Conservation (phyloP, 2,797 vertebrate species). For the Ptychadena robeensis region DNA sequence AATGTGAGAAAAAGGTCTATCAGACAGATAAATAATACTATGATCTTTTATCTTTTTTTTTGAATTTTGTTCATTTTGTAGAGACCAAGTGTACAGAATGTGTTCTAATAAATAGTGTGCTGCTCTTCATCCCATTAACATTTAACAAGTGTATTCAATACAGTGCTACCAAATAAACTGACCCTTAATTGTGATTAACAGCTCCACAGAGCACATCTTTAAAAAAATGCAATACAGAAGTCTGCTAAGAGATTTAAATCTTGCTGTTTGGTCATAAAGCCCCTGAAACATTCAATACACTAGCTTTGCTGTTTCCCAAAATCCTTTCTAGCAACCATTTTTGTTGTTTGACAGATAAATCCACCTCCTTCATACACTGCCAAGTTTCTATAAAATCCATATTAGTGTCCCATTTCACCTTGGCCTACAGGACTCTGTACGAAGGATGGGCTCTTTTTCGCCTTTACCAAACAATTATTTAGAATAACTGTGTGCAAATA, state of each 20-base stretch:
- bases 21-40: too few species aligned
- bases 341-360: conserved; percentile 10
- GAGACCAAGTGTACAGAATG: neutral
- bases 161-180: conserved; percentile 5
- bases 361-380: neutral
- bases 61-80: neutral
- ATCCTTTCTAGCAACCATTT: neutral
- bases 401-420: neutral
- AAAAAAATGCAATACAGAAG: neutral
- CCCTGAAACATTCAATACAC: neutral
- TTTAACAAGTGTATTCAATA: conserved; percentile 18
- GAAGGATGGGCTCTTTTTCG: neutral
- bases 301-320: neutral
- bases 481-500: neutral
- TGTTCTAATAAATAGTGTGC: neutral
- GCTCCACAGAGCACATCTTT: neutral
- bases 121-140: conserved; percentile 20
- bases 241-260: neutral
- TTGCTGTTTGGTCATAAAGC: neutral
- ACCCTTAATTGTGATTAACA: conserved; percentile 25
- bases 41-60: neutral
- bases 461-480: neutral
- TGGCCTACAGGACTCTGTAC: neutral
- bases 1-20: too few species aligned
- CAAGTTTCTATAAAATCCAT: conserved; percentile 12